Conservation (phyloP, 2,113 vertebrate genomes). For the Mola mola region DNA sequence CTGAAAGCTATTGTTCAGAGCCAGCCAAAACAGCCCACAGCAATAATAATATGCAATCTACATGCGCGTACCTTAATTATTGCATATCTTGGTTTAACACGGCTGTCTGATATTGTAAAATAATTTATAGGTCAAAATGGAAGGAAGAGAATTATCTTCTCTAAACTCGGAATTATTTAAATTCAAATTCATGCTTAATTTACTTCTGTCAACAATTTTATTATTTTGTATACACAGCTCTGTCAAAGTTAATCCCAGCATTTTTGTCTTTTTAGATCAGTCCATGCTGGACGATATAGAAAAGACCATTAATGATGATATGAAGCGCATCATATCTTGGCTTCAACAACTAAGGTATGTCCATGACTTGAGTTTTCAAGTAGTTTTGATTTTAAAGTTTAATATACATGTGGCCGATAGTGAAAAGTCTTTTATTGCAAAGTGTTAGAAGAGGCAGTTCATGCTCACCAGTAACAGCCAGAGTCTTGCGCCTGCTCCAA, state of each 20-base stretch:
- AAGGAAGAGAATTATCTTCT: too few species aligned
- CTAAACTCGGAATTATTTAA: too few species aligned
- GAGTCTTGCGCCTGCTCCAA: slow-evolving; percentile 16
- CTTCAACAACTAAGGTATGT: slow-evolving; percentile 94
- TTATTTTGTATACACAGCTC: background rate
- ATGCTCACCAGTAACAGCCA: background rate
- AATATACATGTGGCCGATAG: too few species aligned
- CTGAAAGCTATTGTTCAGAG: too few species aligned
- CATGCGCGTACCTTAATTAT: too few species aligned
- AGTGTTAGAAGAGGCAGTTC: background rate
- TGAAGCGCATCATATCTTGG: slow-evolving; percentile 95
- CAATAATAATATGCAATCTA: too few species aligned
- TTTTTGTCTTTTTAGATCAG: slow-evolving; percentile 84
- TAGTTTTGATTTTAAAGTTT: too few species aligned
- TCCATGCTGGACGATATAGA: slow-evolving; percentile 94
- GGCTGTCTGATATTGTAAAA: too few species aligned
- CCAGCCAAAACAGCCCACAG: too few species aligned
- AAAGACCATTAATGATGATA: slow-evolving; percentile 96
- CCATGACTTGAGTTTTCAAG: slow-evolving; percentile 18
- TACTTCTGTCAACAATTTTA: background rate
- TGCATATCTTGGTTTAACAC: too few species aligned
- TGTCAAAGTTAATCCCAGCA: slow-evolving; percentile 11
- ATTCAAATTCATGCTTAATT: too few species aligned
- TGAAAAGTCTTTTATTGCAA: background rate
- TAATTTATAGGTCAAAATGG: too few species aligned